phyloP scores from a whole-genome alignment of 1,140 invertebrate species.

The Ceratoteleas bidentatus region DNA sequence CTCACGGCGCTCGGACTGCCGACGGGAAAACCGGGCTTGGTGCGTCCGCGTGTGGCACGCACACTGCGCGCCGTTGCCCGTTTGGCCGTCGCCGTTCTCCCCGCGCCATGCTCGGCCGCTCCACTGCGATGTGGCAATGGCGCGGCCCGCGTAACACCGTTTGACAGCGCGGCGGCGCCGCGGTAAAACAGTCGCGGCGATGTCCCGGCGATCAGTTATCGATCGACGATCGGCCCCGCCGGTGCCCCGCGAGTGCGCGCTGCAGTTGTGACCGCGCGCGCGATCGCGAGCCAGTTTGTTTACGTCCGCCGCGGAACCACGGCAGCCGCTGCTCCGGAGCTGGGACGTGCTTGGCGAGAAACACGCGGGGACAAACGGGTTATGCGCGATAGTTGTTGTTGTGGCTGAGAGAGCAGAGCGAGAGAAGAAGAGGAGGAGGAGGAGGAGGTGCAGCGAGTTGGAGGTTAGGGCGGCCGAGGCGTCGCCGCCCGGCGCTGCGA shows the following conservation, averaged over 20 bases:
- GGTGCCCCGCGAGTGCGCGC: constrained; percentile 43
- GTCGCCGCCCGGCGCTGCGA: constrained; percentile 27
- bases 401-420: too few relatives aligned
- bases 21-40: too few relatives aligned
- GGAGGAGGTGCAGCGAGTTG: constrained; percentile 9
- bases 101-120: too few relatives aligned
- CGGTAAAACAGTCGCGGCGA: constrained; percentile 39
- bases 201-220: constrained; percentile 50
- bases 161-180: constrained; percentile 56
- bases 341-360: too few relatives aligned
- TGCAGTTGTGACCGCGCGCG: constrained; percentile 26
- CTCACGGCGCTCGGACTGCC: too few relatives aligned
- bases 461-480: constrained; percentile 42
- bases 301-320: too few relatives aligned
- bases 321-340: too few relatives aligned
- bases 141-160: constrained; percentile 50
- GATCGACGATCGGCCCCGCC: constrained; percentile 36
- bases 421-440: constrained; percentile 10
- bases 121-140: constrained; percentile 56
- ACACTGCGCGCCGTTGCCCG: too few relatives aligned
- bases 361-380: too few relatives aligned
- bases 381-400: constrained; percentile 37
- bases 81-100: constrained; percentile 40
- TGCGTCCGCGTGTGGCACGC: too few relatives aligned
- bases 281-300: constrained; percentile 30